Percentiles rank a stretch among this genome's conserved stretches.
Conservation (phyloP, 2,888 invertebrate genomes). For the Drosophila niveifrons region DNA sequence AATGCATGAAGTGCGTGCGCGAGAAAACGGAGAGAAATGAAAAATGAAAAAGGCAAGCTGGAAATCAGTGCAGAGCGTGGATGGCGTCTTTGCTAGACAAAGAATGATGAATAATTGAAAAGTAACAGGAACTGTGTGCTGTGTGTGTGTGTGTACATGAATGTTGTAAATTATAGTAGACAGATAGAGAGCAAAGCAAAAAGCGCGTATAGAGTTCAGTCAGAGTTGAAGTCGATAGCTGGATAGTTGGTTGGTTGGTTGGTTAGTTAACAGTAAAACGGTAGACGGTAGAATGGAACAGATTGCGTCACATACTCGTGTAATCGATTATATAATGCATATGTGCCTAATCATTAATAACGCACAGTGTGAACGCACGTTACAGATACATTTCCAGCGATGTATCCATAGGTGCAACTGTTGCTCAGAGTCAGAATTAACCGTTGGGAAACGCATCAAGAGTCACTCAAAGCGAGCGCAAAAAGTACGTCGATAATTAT, state of each 20-base stretch:
- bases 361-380: constrained; percentile 60
- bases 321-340: constrained; percentile 73
- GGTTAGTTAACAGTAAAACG: constrained; percentile 31
- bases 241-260: constrained; percentile 9
- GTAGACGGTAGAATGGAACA: constrained; percentile 45
- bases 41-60: constrained; percentile 38
- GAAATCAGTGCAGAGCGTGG: constrained; percentile 48
- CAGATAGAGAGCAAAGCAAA: constrained; percentile 13
- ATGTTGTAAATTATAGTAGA: constrained; percentile 32
- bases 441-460: constrained; percentile 67
- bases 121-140: constrained; percentile 60
- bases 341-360: constrained; percentile 67
- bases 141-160: constrained; percentile 41
- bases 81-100: constrained; percentile 15
- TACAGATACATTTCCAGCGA: constrained; percentile 69
- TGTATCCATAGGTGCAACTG: constrained; percentile 75
- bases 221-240: constrained; percentile 40
- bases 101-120: constrained; percentile 71
- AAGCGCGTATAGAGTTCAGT: constrained; percentile 38
- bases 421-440: constrained; percentile 48
- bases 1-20: constrained; percentile 33
- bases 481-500: constrained; percentile 34
- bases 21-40: constrained; percentile 30
- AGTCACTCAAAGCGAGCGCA: constrained; percentile 44
- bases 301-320: constrained; percentile 49